Evolutionary conservation across 1,140 invertebrate genomes (phyloP).

Genomic region (Drosophila erecta): DNA sequence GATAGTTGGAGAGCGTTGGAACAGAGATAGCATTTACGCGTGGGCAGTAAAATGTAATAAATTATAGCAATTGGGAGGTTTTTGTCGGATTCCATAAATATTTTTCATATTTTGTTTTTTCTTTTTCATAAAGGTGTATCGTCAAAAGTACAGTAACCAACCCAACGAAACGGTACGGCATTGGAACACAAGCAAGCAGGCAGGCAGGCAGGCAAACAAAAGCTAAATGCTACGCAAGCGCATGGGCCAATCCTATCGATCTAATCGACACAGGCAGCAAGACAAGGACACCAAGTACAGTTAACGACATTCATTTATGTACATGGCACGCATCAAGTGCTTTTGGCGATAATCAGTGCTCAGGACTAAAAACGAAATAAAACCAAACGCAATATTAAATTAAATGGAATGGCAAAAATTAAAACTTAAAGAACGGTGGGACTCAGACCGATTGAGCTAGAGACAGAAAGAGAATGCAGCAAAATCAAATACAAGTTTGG

Average conservation of each 20-base stretch:
- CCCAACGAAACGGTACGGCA: conserved; percentile 28
- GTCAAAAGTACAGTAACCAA: conserved; percentile 29
- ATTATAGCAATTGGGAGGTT: conserved; percentile 7
- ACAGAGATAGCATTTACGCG: conserved; percentile 30
- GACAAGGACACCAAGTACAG: conserved; percentile 34
- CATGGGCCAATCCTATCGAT: conserved; percentile 1
- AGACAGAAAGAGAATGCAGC: conserved; percentile 48
- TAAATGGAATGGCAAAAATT: conserved; percentile 37
- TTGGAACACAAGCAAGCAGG: conserved; percentile 34
- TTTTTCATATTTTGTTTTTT: conserved; percentile 9
- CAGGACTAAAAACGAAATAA: conserved; percentile 15
- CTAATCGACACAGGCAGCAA: conserved; percentile 27
- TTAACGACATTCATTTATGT: conserved; percentile 34
- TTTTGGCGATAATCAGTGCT: conserved; percentile 16
- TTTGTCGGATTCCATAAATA: conserved; percentile 13
- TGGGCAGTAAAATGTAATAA: conserved; percentile 29
- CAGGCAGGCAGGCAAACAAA: conserved; percentile 29
- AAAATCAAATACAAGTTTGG: conserved; percentile 48
- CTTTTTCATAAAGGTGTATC: conserved; percentile 8
- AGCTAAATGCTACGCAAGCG: conserved; percentile 52
- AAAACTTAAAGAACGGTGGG: conserved; percentile 20
- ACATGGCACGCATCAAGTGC: conserved; percentile 20
- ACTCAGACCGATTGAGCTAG: conserved; percentile 16
- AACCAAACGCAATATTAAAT: conserved; percentile 25
- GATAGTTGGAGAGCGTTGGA: conserved; percentile 23